Conservation (phyloP, 2,888 invertebrate genomes). For the Chrysodeixis includens region DNA sequence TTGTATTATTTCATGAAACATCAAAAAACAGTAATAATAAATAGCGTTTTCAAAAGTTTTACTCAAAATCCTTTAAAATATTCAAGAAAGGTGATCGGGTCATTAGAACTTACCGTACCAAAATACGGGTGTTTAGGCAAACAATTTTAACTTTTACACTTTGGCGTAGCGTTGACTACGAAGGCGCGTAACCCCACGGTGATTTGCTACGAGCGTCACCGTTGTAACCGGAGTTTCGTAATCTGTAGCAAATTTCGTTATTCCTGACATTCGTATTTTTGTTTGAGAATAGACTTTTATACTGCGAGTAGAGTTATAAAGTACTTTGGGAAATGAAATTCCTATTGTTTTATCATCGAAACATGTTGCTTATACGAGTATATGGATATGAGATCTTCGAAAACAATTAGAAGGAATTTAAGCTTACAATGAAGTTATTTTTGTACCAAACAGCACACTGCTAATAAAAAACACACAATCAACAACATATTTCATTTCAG, state of each 20-base stretch:
- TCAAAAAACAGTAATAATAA: too few relatives aligned
- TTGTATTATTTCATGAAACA: too few relatives aligned
- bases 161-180: conserved; percentile 1
- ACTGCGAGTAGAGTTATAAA: too few relatives aligned
- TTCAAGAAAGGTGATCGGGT: not conserved
- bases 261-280: not conserved
- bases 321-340: too few relatives aligned
- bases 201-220: conserved; percentile 3
- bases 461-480: not conserved
- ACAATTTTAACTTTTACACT: conserved; percentile 6
- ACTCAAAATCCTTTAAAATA: too few relatives aligned
- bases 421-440: too few relatives aligned
- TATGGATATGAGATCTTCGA: too few relatives aligned
- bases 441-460: not conserved
- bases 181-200: not conserved
- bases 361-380: too few relatives aligned
- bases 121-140: not conserved
- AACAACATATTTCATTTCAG: not conserved
- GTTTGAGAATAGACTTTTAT: not conserved
- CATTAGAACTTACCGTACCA: not conserved
- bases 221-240: not conserved
- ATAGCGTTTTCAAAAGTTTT: too few relatives aligned
- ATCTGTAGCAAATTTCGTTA: not conserved
- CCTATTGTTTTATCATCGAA: too few relatives aligned
- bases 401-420: too few relatives aligned